Evolutionary conservation across 2,113 vertebrate genomes (phyloP).

Genomic region (Puma concolor): DNA sequence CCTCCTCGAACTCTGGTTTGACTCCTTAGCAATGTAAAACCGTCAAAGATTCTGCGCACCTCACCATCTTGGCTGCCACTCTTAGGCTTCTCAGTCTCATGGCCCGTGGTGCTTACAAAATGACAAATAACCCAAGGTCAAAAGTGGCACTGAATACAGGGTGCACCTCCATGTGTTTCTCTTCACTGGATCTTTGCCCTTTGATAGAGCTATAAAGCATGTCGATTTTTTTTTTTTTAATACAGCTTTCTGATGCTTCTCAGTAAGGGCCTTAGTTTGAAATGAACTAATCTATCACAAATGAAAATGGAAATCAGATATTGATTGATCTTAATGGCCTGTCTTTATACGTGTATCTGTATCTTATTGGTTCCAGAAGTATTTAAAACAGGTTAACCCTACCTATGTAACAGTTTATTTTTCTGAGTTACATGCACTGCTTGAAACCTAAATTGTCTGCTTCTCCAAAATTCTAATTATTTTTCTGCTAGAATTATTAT

Average conservation of each 20-base stretch:
- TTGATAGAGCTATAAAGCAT: neutral
- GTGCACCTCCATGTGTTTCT: neutral
- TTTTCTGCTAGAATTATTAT: neutral
- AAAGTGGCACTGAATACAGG: neutral
- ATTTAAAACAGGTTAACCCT: neutral
- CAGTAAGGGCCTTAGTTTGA: neutral
- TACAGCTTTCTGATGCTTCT: neutral
- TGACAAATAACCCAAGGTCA: neutral
- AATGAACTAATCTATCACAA: neutral
- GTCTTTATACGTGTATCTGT: neutral
- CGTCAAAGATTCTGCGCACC: neutral
- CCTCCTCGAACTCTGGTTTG: neutral
- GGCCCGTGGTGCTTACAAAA: neutral
- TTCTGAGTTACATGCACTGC: neutral
- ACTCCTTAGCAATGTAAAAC: neutral
- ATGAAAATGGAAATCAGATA: neutral
- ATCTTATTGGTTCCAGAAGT: neutral
- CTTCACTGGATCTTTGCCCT: neutral
- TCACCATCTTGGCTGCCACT: neutral
- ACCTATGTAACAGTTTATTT: neutral
- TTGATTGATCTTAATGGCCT: neutral
- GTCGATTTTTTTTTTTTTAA: neutral
- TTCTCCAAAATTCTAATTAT: neutral
- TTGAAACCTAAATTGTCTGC: neutral
- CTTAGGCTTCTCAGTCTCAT: neutral